Conservation (phyloP, 2,113 vertebrate genomes). For the Embiotoca jacksoni region DNA sequence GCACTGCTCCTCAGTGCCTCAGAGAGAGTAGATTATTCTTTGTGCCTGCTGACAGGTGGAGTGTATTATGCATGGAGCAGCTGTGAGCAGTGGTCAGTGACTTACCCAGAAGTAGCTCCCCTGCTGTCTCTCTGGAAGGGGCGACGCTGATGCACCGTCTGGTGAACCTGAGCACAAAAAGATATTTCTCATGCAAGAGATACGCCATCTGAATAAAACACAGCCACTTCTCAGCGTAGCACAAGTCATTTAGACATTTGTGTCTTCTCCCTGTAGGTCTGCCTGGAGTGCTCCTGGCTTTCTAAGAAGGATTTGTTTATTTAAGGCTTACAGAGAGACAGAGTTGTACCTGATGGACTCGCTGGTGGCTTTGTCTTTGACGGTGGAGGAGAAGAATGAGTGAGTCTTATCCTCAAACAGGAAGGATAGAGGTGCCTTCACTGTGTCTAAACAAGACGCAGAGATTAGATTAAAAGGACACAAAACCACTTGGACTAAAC, state of each 20-base stretch:
- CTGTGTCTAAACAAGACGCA: slow-evolving; percentile 80
- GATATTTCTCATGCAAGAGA: slow-evolving; percentile 14
- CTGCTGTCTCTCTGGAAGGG: slow-evolving; percentile 95
- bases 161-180: slow-evolving; percentile 88
- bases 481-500: neutral
- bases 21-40: slow-evolving; percentile 31
- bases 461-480: slow-evolving; percentile 8
- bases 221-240: neutral
- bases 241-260: slow-evolving; percentile 22
- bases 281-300: neutral
- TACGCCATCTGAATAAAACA: slow-evolving; percentile 27
- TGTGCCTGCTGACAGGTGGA: slow-evolving; percentile 37
- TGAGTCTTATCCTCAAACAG: slow-evolving; percentile 98
- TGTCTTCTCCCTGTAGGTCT: neutral
- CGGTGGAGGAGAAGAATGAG: slow-evolving; percentile 97
- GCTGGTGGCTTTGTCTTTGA: slow-evolving; percentile 99
- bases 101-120: slow-evolving; percentile 94
- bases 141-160: slow-evolving; percentile 95
- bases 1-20: slow-evolving; percentile 5
- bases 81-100: slow-evolving; percentile 33
- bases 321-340: slow-evolving; percentile 10
- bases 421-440: slow-evolving; percentile 90
- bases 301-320: slow-evolving; percentile 4
- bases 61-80: slow-evolving; percentile 50
- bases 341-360: slow-evolving; percentile 93